Evolutionary conservation across 2,888 invertebrate species (phyloP).

Genomic region (Chirona hameri): DNA sequence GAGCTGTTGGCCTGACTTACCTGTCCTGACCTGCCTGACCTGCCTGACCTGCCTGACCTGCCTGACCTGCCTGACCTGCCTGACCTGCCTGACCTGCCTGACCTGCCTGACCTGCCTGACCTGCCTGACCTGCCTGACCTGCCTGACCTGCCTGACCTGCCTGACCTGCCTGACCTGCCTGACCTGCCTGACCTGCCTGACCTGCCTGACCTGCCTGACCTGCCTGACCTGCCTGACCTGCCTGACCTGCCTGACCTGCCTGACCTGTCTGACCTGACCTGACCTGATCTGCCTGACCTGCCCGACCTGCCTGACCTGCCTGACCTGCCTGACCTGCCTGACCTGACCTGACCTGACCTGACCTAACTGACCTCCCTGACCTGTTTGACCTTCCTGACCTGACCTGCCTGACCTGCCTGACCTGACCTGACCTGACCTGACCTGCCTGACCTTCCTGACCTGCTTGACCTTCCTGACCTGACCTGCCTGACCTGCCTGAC

Average conservation of each 20-base stretch:
- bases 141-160: neutral
- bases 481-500: no score
- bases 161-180: neutral
- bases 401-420: neutral
- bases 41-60: neutral
- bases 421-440: no score
- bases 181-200: neutral
- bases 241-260: neutral
- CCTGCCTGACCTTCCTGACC: neutral
- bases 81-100: neutral
- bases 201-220: neutral
- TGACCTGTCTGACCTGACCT: no score
- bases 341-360: neutral
- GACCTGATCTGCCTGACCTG: no score
- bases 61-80: neutral
- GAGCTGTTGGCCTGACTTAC: no score
- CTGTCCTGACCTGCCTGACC: neutral
- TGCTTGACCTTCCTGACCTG: neutral
- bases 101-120: neutral
- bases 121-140: neutral
- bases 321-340: no score
- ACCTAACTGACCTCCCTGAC: no score
- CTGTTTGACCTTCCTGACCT: neutral
- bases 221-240: neutral
- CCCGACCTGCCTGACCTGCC: neutral